Evolutionary conservation across 2,113 vertebrate species (phyloP).

Genomic region (Cyanoderma ruficeps): DNA sequence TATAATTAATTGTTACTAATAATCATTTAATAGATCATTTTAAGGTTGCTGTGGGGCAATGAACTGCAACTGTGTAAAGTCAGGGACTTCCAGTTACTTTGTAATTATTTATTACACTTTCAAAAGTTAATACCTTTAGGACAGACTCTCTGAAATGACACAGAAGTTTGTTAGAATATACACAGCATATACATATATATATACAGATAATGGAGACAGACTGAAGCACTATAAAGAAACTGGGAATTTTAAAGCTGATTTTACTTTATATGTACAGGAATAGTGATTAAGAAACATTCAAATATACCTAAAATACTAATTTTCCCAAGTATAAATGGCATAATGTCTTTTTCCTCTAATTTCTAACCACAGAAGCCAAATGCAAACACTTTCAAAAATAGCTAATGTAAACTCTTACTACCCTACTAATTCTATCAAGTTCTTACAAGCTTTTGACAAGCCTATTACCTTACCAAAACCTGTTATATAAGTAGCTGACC

Average conservation of each 20-base stretch:
- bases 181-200: background rate
- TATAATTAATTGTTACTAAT: conserved; percentile 66
- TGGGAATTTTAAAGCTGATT: background rate
- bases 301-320: background rate
- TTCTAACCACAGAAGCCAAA: background rate
- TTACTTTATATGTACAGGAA: background rate
- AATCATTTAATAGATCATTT: conserved; percentile 62
- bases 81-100: conserved; percentile 35
- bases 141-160: background rate
- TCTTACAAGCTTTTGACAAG: conserved; percentile 3
- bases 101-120: conserved; percentile 35
- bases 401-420: background rate
- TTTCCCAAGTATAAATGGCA: background rate
- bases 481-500: background rate
- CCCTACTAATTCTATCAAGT: background rate
- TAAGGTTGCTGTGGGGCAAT: conserved; percentile 40
- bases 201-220: background rate
- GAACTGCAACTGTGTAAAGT: conserved; percentile 39
- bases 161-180: background rate
- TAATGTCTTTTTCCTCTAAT: background rate
- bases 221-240: background rate
- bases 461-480: background rate
- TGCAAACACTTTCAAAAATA: background rate
- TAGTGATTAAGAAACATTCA: background rate
- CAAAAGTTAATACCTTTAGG: conserved; percentile 24